These are phyloP conservation scores for Chrysoperla carnea DNA, from an alignment of 1,140 invertebrate genomes.

Conservation along the genomic window DNA sequence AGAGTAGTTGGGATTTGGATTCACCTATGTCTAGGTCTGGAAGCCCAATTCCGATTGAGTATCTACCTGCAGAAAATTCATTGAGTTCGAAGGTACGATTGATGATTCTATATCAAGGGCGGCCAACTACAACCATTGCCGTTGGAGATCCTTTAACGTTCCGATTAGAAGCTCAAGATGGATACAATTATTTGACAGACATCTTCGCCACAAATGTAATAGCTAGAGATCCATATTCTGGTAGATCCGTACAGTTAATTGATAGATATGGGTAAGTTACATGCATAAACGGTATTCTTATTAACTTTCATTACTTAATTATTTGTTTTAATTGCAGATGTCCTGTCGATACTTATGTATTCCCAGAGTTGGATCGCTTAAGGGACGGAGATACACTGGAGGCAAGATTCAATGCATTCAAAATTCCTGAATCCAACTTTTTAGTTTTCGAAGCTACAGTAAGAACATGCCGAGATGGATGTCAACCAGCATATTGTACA, in stretches of 20 bases:
- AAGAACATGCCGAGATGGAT: constrained; percentile 70
- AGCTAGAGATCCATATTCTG: constrained; percentile 83
- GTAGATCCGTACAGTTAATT: constrained; percentile 73
- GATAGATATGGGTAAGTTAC: constrained; percentile 67
- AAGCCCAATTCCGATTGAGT: constrained; percentile 80
- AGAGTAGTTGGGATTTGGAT: constrained; percentile 22
- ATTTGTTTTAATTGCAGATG: constrained; percentile 36
- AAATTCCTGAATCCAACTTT: constrained; percentile 88
- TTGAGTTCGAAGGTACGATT: constrained; percentile 71
- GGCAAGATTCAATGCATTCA: constrained; percentile 84
- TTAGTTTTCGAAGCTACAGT: constrained; percentile 86
- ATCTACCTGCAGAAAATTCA: constrained; percentile 76
- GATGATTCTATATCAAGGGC: constrained; percentile 71
- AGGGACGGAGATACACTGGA: constrained; percentile 73
- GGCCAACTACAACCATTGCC: constrained; percentile 82
- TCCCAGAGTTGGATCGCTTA: constrained; percentile 73
- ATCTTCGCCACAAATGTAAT: constrained; percentile 88
- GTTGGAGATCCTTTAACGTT: constrained; percentile 88
- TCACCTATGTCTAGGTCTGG: constrained; percentile 43
- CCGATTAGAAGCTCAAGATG: constrained; percentile 72
- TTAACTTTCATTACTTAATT: constrained; percentile 1
- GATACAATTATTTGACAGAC: constrained; percentile 73
- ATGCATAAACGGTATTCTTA: too few relatives aligned
- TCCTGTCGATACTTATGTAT: constrained; percentile 80
- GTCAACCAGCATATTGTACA: constrained; percentile 70